A percentile compares a stretch with the other conserved stretches of the same genome.
Conservation (phyloP, 2,113 vertebrate species). For the Campylorhamphus procurvoides region DNA sequence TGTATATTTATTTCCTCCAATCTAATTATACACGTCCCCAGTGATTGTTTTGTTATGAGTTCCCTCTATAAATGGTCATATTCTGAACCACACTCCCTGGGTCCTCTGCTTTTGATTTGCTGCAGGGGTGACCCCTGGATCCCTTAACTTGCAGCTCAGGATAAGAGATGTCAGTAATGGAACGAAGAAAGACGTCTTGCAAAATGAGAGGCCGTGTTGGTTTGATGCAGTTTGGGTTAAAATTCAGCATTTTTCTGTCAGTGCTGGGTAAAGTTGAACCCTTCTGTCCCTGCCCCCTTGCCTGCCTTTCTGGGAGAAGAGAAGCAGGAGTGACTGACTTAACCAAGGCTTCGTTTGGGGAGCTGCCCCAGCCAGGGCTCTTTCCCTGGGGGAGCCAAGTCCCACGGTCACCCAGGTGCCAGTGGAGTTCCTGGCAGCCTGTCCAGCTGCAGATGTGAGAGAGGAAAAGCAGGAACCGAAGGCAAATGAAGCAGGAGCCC, state of each 20-base stretch:
- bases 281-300: neutral
- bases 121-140: neutral
- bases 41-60: neutral
- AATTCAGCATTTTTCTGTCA: neutral
- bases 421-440: neutral
- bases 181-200: neutral
- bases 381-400: neutral
- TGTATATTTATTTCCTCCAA: neutral
- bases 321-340: neutral
- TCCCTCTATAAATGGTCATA: neutral
- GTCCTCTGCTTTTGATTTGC: neutral
- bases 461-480: neutral
- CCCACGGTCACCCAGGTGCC: rapidly evolving
- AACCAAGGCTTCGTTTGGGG: neutral
- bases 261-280: neutral
- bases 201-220: neutral
- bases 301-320: neutral
- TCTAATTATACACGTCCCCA: neutral
- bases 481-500: neutral
- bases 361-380: neutral
- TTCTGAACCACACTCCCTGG: neutral
- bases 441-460: neutral
- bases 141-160: neutral
- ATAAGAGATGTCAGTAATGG: neutral
- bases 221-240: neutral